A percentile compares a stretch with the other conserved stretches of the same genome.
These are phyloP conservation scores for Neelides sp. DNA, from an alignment of 1,140 invertebrate genomes.

Conservation along the genomic window DNA sequence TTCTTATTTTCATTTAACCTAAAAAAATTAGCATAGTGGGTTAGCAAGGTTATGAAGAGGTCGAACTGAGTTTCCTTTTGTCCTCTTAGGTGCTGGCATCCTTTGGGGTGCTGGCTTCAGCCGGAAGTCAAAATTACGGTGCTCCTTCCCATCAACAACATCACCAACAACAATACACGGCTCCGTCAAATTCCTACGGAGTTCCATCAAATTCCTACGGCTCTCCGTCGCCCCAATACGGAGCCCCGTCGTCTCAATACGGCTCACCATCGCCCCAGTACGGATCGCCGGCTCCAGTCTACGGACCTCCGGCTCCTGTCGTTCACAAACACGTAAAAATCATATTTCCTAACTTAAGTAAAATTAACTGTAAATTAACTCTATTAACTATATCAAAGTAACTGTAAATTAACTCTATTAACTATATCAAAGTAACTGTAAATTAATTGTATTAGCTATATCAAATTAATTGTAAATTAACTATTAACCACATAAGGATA, in stretches of 20 bases:
- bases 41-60: too few relatives aligned
- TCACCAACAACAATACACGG: slow-evolving; percentile 32
- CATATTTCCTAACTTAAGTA: too few relatives aligned
- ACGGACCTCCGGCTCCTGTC: slow-evolving; percentile 41
- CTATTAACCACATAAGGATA: too few relatives aligned
- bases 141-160: slow-evolving; percentile 29
- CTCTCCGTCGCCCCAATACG: slow-evolving; percentile 21
- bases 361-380: too few relatives aligned
- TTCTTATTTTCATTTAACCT: too few relatives aligned
- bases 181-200: slow-evolving; percentile 34
- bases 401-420: too few relatives aligned
- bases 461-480: too few relatives aligned
- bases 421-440: too few relatives aligned
- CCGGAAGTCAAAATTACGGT: slow-evolving; percentile 20
- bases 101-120: slow-evolving; percentile 36
- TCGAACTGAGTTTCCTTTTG: too few relatives aligned
- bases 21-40: too few relatives aligned
- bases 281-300: neutral
- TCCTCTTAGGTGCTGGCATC: slow-evolving; percentile 41
- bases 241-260: slow-evolving; percentile 3
- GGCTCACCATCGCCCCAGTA: neutral
- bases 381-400: too few relatives aligned
- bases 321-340: slow-evolving; percentile 60
- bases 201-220: slow-evolving; percentile 33
- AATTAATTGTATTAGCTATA: too few relatives aligned